Percentiles rank a stretch among this genome's conserved stretches.
These are phyloP conservation scores for Varanus salvator DNA, from an alignment of 2,113 vertebrate genomes.

Conservation along the genomic window DNA sequence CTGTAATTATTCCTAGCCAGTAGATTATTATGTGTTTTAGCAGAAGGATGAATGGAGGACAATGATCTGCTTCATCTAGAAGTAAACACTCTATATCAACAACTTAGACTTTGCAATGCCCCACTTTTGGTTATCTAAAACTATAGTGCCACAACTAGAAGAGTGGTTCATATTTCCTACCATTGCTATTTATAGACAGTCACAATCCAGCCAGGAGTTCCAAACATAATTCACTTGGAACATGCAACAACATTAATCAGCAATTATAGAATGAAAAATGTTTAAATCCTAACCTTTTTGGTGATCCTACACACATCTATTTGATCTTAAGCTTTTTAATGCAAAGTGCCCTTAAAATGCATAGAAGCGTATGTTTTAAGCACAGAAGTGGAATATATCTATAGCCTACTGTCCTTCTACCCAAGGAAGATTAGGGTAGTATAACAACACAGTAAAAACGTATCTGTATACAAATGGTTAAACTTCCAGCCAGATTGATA, in stretches of 20 bases:
- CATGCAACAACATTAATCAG: neutral
- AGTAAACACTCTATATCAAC: neutral
- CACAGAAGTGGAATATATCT: neutral
- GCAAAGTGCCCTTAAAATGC: neutral
- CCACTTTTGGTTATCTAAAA: neutral
- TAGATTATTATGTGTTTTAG: neutral
- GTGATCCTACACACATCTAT: neutral
- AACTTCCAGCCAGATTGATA: no score
- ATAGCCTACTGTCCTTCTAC: no score
- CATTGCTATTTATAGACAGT: neutral
- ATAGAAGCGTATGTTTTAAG: neutral
- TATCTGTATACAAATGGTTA: no score
- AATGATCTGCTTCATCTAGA: neutral
- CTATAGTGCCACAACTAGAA: neutral
- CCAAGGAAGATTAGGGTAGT: no score
- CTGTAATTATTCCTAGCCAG: neutral
- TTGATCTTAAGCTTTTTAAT: neutral
- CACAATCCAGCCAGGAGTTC: neutral
- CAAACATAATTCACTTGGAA: neutral
- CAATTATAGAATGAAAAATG: neutral
- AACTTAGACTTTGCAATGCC: neutral
- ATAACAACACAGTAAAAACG: no score
- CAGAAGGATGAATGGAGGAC: neutral
- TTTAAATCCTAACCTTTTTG: neutral
- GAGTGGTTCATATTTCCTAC: neutral